Conservation (phyloP, 2,888 invertebrate species). For the Troides oblongomaculatus region DNA sequence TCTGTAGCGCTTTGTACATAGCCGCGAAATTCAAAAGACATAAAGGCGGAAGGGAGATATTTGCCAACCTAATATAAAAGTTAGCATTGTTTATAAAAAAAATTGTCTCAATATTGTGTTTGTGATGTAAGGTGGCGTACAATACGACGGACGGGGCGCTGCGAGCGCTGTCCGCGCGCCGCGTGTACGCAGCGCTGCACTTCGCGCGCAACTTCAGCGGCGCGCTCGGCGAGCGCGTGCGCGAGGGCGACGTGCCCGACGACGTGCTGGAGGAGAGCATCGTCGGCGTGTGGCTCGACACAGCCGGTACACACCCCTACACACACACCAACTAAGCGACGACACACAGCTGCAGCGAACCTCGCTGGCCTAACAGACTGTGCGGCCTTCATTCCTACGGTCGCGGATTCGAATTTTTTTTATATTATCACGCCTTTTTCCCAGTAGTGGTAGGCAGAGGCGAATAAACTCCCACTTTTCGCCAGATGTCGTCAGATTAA, state of each 20-base stretch:
- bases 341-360: not conserved
- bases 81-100: no score
- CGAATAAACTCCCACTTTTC: no score
- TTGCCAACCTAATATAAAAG: no score
- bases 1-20: no score
- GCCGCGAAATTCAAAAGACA: no score
- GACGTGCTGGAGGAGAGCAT: constrained; percentile 80
- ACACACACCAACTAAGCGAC: not conserved
- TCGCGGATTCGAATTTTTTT: no score
- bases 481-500: no score
- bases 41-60: no score
- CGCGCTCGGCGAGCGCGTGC: constrained; percentile 79
- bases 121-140: constrained; percentile 47
- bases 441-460: no score
- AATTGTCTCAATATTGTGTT: not conserved
- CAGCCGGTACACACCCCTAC: constrained; percentile 80
- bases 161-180: constrained; percentile 48
- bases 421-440: no score
- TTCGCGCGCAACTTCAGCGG: constrained; percentile 87
- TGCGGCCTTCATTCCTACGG: no score
- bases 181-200: constrained; percentile 78
- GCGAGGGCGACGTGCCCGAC: constrained; percentile 79
- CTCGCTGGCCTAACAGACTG: no score
- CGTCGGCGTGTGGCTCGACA: constrained; percentile 85
- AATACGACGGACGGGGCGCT: constrained; percentile 57